phyloP scores from a whole-genome alignment of 2,888 invertebrate species.

The Macrosiphum euphorbiae region DNA sequence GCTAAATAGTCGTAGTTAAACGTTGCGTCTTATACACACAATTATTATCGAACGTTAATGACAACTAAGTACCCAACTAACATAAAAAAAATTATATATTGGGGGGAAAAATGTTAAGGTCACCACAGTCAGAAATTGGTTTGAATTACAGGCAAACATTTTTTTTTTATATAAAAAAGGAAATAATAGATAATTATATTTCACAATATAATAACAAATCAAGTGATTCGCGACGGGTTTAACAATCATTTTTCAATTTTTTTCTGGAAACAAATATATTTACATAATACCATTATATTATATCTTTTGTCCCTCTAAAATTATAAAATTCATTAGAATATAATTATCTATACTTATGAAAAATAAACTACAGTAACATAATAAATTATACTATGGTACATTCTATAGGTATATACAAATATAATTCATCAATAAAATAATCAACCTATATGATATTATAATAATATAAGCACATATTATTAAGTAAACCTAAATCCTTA shows the following conservation, averaged over 20 bases:
- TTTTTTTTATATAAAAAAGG: not conserved
- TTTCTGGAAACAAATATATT: not conserved
- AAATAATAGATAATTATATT: conserved; percentile 19
- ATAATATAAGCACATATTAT: not conserved
- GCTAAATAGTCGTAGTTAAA: not conserved
- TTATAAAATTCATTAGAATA: not conserved
- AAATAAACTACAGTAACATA: not conserved
- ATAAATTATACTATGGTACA: no score
- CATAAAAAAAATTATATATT: conserved; percentile 4
- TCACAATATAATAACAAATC: conserved; percentile 1
- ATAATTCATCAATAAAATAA: not conserved
- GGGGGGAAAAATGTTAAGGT: conserved; percentile 27
- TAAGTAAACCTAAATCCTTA: not conserved
- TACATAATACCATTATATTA: not conserved
- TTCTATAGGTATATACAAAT: not conserved
- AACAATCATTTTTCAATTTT: not conserved
- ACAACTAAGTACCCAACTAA: not conserved
- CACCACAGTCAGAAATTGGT: not conserved
- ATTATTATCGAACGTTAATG: conserved; percentile 31
- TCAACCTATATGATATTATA: not conserved
- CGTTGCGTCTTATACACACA: not conserved
- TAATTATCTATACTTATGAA: not conserved
- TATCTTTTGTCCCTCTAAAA: not conserved
- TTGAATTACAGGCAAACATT: conserved; percentile 24
- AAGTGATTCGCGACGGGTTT: not conserved